These are phyloP conservation scores for Amazona vittata DNA, from an alignment of 2,113 vertebrate species.

Conservation along the genomic window DNA sequence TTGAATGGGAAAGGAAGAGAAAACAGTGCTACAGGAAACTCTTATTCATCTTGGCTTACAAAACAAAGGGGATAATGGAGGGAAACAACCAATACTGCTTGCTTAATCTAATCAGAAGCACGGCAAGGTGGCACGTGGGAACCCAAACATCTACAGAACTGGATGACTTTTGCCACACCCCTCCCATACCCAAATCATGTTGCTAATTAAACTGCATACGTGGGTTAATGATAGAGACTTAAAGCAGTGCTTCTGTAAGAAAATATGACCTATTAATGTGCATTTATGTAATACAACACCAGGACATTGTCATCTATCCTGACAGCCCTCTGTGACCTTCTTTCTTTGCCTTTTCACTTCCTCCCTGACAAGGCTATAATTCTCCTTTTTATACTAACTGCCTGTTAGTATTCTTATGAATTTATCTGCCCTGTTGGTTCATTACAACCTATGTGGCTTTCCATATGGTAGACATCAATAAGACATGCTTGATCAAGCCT, in stretches of 20 bases:
- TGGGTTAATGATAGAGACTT: background rate
- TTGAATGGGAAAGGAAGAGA: background rate
- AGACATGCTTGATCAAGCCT: constrained; percentile 30
- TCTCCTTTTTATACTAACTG: constrained; percentile 13
- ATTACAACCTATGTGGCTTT: constrained; percentile 35
- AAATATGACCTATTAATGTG: constrained; percentile 10
- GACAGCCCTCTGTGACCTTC: constrained; percentile 3
- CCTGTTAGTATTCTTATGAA: constrained; percentile 36
- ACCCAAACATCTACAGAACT: background rate
- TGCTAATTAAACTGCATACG: background rate
- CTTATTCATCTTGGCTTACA: background rate
- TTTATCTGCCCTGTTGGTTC: constrained; percentile 46
- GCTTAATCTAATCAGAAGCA: background rate
- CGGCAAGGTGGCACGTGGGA: background rate
- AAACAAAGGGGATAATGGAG: background rate
- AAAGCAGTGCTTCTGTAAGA: background rate
- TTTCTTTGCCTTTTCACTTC: constrained; percentile 40
- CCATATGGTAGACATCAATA: constrained; percentile 36
- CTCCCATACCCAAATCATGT: background rate
- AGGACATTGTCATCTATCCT: background rate
- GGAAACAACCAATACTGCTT: background rate
- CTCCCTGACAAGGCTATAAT: background rate
- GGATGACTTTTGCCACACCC: background rate
- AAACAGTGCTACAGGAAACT: background rate
- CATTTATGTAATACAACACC: constrained; percentile 12